Percentiles rank a stretch among this genome's conserved stretches.
Conservation (phyloP, 2,888 invertebrate genomes). For the Dastarcus helophoroides region DNA sequence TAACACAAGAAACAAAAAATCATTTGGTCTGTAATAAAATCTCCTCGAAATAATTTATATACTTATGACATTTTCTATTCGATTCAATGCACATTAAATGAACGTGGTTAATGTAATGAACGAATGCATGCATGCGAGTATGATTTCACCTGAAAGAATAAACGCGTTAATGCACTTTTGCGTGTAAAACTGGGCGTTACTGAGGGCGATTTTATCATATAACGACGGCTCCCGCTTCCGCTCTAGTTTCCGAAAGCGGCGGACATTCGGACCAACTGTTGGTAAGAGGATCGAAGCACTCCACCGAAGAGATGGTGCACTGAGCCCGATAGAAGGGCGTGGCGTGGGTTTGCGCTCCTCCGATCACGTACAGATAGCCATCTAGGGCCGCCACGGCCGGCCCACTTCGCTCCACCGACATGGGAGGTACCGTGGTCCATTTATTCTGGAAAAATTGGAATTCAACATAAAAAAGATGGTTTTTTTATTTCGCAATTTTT, state of each 20-base stretch:
- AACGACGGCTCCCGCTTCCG: slow-evolving; percentile 79
- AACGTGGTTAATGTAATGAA: too few relatives aligned
- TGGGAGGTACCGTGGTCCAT: slow-evolving; percentile 66
- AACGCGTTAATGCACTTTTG: too few relatives aligned
- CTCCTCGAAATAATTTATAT: too few relatives aligned
- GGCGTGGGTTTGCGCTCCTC: slow-evolving; percentile 72
- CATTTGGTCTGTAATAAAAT: too few relatives aligned
- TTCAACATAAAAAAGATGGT: too few relatives aligned
- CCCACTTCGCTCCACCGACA: slow-evolving; percentile 66
- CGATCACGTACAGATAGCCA: slow-evolving; percentile 71
- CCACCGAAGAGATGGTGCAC: slow-evolving; percentile 71
- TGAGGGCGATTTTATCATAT: slow-evolving; percentile 53
- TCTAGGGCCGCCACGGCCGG: slow-evolving; percentile 79
- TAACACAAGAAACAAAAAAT: too few relatives aligned
- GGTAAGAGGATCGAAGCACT: slow-evolving; percentile 70
- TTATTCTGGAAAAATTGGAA: slow-evolving; percentile 49
- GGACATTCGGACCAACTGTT: slow-evolving; percentile 71
- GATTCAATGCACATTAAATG: too few relatives aligned
- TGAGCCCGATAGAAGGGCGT: slow-evolving; percentile 76
- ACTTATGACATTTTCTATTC: too few relatives aligned
- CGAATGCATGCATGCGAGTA: too few relatives aligned
- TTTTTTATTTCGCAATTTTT: too few relatives aligned
- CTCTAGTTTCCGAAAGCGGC: slow-evolving; percentile 69
- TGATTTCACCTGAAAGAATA: too few relatives aligned
- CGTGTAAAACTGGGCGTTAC: too few relatives aligned